Percentiles rank a stretch among this genome's conserved stretches.
These are phyloP conservation scores for Cheilosia vernalis DNA, from an alignment of 2,888 invertebrate genomes.

Conservation along the genomic window DNA sequence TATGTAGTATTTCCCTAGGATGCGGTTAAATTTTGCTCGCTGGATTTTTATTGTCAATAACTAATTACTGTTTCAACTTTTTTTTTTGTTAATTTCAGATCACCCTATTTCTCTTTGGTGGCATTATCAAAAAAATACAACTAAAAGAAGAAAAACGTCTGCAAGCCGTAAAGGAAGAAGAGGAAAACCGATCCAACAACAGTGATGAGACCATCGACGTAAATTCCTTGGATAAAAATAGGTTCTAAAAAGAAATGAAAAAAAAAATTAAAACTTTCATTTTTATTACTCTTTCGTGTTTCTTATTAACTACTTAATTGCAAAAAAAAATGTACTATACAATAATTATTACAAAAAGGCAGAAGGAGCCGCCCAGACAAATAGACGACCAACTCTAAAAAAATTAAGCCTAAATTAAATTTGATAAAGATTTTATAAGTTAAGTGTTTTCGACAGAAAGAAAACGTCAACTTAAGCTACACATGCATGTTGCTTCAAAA, in stretches of 20 bases:
- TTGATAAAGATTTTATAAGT: slow-evolving; percentile 16
- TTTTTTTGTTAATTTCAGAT: slow-evolving; percentile 29
- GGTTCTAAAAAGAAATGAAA: slow-evolving; percentile 32
- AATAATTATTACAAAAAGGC: slow-evolving; percentile 23
- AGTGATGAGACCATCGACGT: slow-evolving; percentile 80
- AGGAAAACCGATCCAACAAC: slow-evolving; percentile 77
- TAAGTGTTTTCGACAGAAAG: slow-evolving; percentile 13
- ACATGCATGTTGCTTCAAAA: slow-evolving; percentile 3
- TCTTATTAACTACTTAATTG: slow-evolving; percentile 26
- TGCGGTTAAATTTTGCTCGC: too few species aligned
- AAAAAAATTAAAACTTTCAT: slow-evolving; percentile 5
- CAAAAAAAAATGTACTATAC: slow-evolving; percentile 21
- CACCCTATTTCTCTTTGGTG: slow-evolving; percentile 75
- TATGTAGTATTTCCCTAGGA: background rate
- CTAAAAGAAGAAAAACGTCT: slow-evolving; percentile 78
- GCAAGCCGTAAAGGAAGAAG: slow-evolving; percentile 57
- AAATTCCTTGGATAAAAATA: slow-evolving; percentile 77
- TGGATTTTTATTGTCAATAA: too few species aligned
- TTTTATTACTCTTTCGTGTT: background rate
- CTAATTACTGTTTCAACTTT: background rate
- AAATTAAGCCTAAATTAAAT: background rate
- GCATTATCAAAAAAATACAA: slow-evolving; percentile 79
- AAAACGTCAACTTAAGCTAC: slow-evolving; percentile 2
- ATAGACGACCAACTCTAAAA: background rate
- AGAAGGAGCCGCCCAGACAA: slow-evolving; percentile 17